Conservation (phyloP, 35 echinoderm and acorn worm genomes). For the Heliocidaris erythrogramma region DNA sequence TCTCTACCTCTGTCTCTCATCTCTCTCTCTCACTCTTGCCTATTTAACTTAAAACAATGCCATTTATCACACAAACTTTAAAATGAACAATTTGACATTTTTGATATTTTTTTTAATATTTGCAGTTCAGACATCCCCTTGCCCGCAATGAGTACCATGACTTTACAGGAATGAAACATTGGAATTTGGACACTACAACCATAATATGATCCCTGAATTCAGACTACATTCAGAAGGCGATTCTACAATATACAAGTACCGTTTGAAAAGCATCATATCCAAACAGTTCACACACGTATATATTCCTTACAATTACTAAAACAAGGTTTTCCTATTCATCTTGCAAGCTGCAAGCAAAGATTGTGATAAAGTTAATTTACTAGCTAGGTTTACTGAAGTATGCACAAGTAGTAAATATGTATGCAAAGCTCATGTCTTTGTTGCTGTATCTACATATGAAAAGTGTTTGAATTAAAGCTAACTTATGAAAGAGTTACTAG, state of each 20-base stretch:
- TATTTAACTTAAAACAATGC: background rate
- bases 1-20: background rate
- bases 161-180: background rate
- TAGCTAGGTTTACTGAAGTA: too few species aligned
- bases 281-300: background rate
- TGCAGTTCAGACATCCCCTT: background rate
- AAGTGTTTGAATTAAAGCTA: too few species aligned
- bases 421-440: too few species aligned
- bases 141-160: background rate
- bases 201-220: background rate
- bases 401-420: too few species aligned
- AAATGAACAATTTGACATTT: background rate
- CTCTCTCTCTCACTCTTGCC: background rate
- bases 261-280: too few species aligned
- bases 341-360: background rate
- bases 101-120: background rate
- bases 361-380: too few species aligned
- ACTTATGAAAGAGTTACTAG: too few species aligned
- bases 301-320: background rate
- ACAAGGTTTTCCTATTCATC: background rate
- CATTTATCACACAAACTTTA: background rate
- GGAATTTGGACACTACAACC: background rate
- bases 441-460: too few species aligned
- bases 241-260: too few species aligned
- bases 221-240: background rate